phyloP scores from a whole-genome alignment of 1,140 invertebrate species.

The Drosophila santomea region DNA sequence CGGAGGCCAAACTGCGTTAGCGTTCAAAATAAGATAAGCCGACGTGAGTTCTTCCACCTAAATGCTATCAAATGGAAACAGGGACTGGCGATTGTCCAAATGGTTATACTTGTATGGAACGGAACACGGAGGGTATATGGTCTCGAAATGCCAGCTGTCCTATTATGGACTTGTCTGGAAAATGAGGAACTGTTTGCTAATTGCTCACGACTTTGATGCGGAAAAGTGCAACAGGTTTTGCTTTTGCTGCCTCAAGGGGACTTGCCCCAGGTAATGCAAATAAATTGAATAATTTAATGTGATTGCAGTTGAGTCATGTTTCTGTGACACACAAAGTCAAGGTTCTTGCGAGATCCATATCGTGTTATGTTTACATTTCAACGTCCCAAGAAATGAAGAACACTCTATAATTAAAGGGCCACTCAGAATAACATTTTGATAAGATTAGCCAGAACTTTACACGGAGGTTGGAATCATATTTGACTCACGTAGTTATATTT shows the following conservation, averaged over 20 bases:
- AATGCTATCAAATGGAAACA: conserved; percentile 26
- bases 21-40: conserved; percentile 59
- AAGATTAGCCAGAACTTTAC: not conserved
- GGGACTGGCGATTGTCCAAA: conserved; percentile 14
- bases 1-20: conserved; percentile 48
- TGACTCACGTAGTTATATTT: conserved; percentile 12
- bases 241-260: not conserved
- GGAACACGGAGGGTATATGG: conserved; percentile 1
- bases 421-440: conserved; percentile 15
- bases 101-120: not conserved
- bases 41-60: conserved; percentile 38
- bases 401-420: conserved; percentile 18
- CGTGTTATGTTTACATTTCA: conserved; percentile 28
- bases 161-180: conserved; percentile 55
- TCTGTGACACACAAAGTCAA: conserved; percentile 12
- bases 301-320: conserved; percentile 21
- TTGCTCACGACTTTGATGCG: conserved; percentile 71
- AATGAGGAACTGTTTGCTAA: conserved; percentile 66
- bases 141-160: conserved; percentile 46
- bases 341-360: conserved; percentile 27
- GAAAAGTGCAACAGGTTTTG: conserved; percentile 77
- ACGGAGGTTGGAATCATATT: not conserved
- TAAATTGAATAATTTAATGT: conserved; percentile 38
- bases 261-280: conserved; percentile 16
- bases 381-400: conserved; percentile 1